A percentile compares a stretch with the other conserved stretches of the same genome.
phyloP scores from a whole-genome alignment of 2,797 vertebrate species.

The Neomorphus geoffroyi region DNA sequence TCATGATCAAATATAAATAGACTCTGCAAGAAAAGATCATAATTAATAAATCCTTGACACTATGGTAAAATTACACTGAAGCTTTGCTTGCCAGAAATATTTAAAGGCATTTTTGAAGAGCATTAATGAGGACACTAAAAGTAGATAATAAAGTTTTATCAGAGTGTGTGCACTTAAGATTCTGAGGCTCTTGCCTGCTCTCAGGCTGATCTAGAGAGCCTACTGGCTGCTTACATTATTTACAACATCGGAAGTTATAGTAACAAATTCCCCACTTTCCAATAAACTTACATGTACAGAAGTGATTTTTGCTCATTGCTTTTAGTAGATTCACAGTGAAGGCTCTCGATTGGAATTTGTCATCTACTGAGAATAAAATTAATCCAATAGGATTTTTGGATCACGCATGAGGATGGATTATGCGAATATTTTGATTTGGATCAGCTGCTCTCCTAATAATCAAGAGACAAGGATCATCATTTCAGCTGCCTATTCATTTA shows the following conservation, averaged over 20 bases:
- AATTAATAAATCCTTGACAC: constrained; percentile 75
- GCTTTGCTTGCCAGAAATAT: constrained; percentile 59
- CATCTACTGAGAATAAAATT: background rate
- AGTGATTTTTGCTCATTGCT: background rate
- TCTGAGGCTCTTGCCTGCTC: constrained; percentile 8
- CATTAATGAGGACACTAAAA: constrained; percentile 55
- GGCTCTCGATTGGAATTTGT: background rate
- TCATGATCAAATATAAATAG: constrained; percentile 75
- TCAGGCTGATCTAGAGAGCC: background rate
- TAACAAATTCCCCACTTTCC: background rate
- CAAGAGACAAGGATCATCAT: background rate
- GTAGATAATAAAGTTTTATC: constrained; percentile 50
- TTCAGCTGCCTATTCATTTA: background rate
- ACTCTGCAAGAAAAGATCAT: constrained; percentile 67
- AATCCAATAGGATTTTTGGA: background rate
- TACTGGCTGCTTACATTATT: background rate
- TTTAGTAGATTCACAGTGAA: background rate
- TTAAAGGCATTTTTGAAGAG: constrained; percentile 55
- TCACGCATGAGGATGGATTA: background rate
- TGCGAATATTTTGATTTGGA: background rate
- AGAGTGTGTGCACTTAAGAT: background rate
- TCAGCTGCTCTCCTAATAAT: background rate
- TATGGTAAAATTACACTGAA: constrained; percentile 57
- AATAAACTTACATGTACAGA: background rate
- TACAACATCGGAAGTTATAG: background rate